Evolutionary conservation across 2,888 invertebrate species (phyloP).

Genomic region (Lithophane semibrunnea): DNA sequence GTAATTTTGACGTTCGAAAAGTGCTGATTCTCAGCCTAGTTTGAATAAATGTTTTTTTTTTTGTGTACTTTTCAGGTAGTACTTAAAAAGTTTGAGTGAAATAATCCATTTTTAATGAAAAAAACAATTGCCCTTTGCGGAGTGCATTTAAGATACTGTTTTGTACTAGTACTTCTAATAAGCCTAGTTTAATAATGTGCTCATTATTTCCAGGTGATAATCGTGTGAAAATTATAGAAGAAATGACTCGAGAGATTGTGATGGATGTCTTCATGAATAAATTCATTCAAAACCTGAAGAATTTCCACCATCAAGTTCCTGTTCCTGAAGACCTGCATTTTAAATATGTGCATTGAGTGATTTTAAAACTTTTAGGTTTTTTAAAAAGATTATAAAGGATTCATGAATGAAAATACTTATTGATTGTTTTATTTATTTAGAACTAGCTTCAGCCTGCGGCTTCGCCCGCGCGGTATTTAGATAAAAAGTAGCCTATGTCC

Average conservation of each 20-base stretch:
- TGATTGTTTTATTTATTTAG: slow-evolving; percentile 2
- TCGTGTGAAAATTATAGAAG: slow-evolving; percentile 18
- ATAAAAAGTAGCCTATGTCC: too few species aligned
- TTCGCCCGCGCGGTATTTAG: too few species aligned
- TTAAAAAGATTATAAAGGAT: background rate
- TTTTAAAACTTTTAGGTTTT: background rate
- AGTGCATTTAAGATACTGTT: too few species aligned
- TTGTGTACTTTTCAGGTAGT: too few species aligned
- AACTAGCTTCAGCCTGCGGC: too few species aligned
- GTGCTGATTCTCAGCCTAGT: too few species aligned
- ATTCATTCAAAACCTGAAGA: slow-evolving; percentile 34
- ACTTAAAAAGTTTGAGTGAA: too few species aligned
- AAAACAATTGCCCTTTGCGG: too few species aligned
- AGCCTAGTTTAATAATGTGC: background rate
- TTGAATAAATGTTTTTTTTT: too few species aligned
- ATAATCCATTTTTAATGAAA: too few species aligned
- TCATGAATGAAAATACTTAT: background rate
- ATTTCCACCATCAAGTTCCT: slow-evolving; percentile 13
- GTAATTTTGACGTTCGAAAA: too few species aligned
- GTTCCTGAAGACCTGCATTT: slow-evolving; percentile 20
- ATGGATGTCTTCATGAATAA: slow-evolving; percentile 44
- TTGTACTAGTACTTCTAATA: background rate
- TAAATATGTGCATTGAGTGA: slow-evolving; percentile 26
- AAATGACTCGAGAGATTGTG: slow-evolving; percentile 23
- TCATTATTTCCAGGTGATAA: slow-evolving; percentile 16